Evolutionary conservation across 2,113 vertebrate species (phyloP).

Genomic region (Caracal caracal): DNA sequence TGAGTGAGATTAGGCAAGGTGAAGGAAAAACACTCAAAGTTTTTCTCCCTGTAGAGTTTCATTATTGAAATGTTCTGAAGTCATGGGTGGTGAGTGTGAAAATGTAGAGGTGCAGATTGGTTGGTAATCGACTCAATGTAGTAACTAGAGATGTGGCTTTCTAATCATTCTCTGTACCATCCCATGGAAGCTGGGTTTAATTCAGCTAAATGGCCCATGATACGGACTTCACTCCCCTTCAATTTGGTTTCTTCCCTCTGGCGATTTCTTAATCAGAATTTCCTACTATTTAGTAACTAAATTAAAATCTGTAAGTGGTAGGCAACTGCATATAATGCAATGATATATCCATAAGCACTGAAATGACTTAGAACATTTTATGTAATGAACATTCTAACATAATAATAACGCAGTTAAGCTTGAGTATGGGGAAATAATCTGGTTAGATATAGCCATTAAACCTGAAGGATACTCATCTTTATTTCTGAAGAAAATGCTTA

Average conservation of each 20-base stretch:
- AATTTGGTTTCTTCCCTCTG: conserved; percentile 62
- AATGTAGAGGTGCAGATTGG: conserved; percentile 63
- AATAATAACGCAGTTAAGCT: conserved; percentile 6
- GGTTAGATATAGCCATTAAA: conserved; percentile 19
- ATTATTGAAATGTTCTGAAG: conserved; percentile 77
- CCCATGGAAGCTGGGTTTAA: conserved; percentile 71
- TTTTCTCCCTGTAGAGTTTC: conserved; percentile 76
- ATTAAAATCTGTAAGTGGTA: conserved; percentile 73
- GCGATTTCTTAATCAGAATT: conserved; percentile 74
- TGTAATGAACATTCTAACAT: conserved; percentile 36
- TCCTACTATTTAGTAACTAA: conserved; percentile 68
- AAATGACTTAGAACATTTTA: conserved; percentile 1
- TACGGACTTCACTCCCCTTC: conserved; percentile 54
- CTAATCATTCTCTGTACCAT: conserved; percentile 32
- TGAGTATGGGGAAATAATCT: conserved; percentile 40
- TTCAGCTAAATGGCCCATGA: conserved; percentile 77
- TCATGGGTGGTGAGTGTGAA: conserved; percentile 75
- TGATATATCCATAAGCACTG: conserved; percentile 11
- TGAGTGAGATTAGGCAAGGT: conserved; percentile 74
- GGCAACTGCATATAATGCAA: conserved; percentile 50
- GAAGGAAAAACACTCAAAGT: conserved; percentile 71
- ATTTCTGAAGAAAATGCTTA: conserved; percentile 50
- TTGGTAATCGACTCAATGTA: conserved; percentile 70
- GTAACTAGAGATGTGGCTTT: conserved; percentile 14
- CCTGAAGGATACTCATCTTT: conserved; percentile 24